Percentiles rank a stretch among this genome's conserved stretches.
phyloP scores from a whole-genome alignment of 2,888 invertebrate species.

The Nephrotoma guestfalica region DNA sequence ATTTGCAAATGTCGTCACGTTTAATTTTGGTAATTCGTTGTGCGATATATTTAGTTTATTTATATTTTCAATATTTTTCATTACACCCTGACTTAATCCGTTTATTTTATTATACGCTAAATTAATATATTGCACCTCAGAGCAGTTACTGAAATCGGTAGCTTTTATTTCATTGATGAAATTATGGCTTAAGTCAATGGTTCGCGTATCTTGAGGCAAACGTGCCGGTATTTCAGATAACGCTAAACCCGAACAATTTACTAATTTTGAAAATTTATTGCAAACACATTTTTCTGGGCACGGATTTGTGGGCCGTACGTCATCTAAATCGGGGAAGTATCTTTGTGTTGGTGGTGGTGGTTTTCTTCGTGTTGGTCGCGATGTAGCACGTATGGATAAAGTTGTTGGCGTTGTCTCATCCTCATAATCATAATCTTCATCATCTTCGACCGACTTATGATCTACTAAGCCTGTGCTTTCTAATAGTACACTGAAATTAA shows the following conservation, averaged over 20 bases:
- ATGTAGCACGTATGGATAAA: not conserved
- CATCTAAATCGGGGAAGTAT: not conserved
- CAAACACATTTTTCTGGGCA: conserved; percentile 28
- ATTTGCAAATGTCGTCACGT: conserved; percentile 25
- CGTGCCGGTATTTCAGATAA: conserved; percentile 36
- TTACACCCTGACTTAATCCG: conserved; percentile 23
- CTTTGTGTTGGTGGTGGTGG: conserved; percentile 14
- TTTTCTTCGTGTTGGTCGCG: not conserved
- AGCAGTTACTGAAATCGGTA: conserved; percentile 22
- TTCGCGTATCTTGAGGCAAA: conserved; percentile 23
- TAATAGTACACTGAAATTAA: not conserved
- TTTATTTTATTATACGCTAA: conserved; percentile 23
- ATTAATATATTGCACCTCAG: conserved; percentile 24
- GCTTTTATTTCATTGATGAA: conserved; percentile 21
- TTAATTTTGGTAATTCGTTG: conserved; percentile 25
- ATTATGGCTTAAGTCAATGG: conserved; percentile 29
- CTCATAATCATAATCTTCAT: conserved; percentile 9
- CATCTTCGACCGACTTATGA: conserved; percentile 8
- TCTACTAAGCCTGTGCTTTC: conserved; percentile 5
- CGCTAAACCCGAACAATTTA: conserved; percentile 36
- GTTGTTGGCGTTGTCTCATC: conserved; percentile 3
- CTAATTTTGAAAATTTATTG: conserved; percentile 22
- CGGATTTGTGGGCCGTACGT: conserved; percentile 8
- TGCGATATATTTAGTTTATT: conserved; percentile 22
- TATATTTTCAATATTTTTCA: not conserved